Conservation (phyloP, 1,140 invertebrate species). For the Battus philenor region DNA sequence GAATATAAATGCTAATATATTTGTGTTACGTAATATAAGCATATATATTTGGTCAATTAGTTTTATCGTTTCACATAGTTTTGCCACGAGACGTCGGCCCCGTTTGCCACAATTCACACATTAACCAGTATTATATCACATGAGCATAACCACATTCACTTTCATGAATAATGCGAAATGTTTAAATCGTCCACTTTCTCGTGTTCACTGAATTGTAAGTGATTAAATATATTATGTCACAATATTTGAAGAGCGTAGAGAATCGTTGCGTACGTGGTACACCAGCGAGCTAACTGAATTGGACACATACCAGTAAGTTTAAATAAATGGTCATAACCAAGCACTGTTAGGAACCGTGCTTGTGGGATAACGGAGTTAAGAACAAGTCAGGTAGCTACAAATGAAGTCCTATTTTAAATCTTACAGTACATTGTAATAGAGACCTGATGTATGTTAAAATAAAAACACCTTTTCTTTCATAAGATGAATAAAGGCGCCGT, state of each 20-base stretch:
- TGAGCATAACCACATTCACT: slow-evolving; percentile 7
- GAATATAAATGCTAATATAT: too few relatives aligned
- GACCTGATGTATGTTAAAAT: too few relatives aligned
- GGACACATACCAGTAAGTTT: slow-evolving; percentile 23
- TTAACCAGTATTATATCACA: slow-evolving; percentile 8
- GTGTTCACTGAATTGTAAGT: background rate
- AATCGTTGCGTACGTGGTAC: slow-evolving; percentile 18
- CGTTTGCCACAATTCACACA: too few relatives aligned
- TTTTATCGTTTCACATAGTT: too few relatives aligned
- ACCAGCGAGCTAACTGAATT: slow-evolving; percentile 31
- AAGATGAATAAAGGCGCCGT: too few relatives aligned
- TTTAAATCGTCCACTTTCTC: slow-evolving; percentile 6
- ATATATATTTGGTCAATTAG: too few relatives aligned
- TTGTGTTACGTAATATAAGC: too few relatives aligned
- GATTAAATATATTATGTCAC: slow-evolving; percentile 2
- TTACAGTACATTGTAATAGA: too few relatives aligned
- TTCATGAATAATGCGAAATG: slow-evolving; percentile 9
- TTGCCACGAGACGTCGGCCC: too few relatives aligned
- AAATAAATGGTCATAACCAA: background rate
- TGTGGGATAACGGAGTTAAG: slow-evolving; percentile 7
- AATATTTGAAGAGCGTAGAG: background rate
- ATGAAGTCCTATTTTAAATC: too few relatives aligned
- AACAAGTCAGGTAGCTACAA: background rate
- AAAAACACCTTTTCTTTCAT: too few relatives aligned
- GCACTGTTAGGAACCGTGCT: slow-evolving; percentile 3